phyloP scores from a whole-genome alignment of 2,113 vertebrate species.

The Callipepla californica region DNA sequence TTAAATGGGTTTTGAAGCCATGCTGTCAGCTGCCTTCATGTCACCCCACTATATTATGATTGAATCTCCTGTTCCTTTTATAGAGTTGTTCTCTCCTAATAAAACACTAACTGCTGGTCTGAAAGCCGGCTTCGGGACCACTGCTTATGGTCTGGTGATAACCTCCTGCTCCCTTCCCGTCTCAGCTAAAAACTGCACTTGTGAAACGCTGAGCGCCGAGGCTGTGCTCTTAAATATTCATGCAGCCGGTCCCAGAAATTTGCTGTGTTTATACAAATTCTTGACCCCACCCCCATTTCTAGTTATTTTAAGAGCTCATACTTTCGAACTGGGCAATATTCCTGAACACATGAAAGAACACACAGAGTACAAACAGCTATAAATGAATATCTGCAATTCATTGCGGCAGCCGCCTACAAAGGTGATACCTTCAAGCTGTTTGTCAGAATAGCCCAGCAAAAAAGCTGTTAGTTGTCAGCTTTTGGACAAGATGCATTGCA shows the following conservation, averaged over 20 bases:
- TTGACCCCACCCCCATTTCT: conserved; percentile 60
- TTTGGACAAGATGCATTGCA: conserved; percentile 65
- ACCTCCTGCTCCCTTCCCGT: conserved; percentile 62
- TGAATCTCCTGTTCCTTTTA: conserved; percentile 87
- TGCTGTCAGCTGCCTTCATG: conserved; percentile 83
- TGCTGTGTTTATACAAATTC: conserved; percentile 55
- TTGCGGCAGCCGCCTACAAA: conserved; percentile 65
- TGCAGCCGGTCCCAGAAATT: neutral
- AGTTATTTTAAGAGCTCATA: conserved; percentile 77
- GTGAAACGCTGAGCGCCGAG: neutral
- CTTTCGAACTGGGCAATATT: conserved; percentile 76
- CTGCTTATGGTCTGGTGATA: conserved; percentile 51
- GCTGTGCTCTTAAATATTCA: neutral
- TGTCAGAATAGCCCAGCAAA: conserved; percentile 58
- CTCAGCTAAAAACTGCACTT: conserved; percentile 18
- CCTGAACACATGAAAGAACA: conserved; percentile 75
- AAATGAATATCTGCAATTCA: conserved; percentile 70
- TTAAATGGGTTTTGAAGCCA: conserved; percentile 83
- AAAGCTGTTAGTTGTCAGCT: conserved; percentile 75
- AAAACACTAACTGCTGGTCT: conserved; percentile 80
- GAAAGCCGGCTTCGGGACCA: conserved; percentile 71
- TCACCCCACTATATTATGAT: conserved; percentile 80
- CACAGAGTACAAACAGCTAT: conserved; percentile 54
- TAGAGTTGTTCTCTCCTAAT: conserved; percentile 89
- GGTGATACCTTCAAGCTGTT: conserved; percentile 77